These are phyloP conservation scores for Cataglyphis livida DNA, from an alignment of 2,888 invertebrate species.

Conservation along the genomic window DNA sequence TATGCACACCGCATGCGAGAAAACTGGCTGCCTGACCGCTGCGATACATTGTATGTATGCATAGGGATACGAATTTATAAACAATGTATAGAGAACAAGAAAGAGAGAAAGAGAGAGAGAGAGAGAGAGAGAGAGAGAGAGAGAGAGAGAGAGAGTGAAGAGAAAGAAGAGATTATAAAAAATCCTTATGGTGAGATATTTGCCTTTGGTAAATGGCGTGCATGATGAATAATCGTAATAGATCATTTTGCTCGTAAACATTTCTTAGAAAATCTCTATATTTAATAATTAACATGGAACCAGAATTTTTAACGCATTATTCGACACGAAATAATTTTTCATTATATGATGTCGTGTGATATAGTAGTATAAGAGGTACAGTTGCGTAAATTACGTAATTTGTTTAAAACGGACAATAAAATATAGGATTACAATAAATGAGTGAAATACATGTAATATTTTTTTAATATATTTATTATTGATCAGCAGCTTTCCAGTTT, in stretches of 20 bases:
- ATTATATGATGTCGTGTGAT: not conserved
- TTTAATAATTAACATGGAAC: not conserved
- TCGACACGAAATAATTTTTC: not conserved
- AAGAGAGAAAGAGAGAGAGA: not conserved
- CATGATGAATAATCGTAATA: not conserved
- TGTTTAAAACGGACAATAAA: not conserved
- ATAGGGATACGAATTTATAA: conserved; percentile 15
- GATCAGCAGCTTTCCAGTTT: not conserved
- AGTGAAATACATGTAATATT: not conserved
- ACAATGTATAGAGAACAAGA: not conserved
- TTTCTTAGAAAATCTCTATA: not conserved
- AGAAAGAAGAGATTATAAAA: conserved; percentile 1
- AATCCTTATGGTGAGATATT: not conserved
- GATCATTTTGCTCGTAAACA: not conserved
- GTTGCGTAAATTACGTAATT: not conserved
- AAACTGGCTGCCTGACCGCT: not conserved
- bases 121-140: not conserved
- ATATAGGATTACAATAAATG: not conserved
- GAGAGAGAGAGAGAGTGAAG: not conserved
- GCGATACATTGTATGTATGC: conserved; percentile 12
- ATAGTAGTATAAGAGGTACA: not conserved
- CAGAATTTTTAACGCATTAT: not conserved
- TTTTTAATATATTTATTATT: not conserved
- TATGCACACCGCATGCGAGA: not conserved
- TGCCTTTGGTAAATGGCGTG: not conserved